phyloP scores from a whole-genome alignment of 2,113 vertebrate species.

The Apteryx mantelli region DNA sequence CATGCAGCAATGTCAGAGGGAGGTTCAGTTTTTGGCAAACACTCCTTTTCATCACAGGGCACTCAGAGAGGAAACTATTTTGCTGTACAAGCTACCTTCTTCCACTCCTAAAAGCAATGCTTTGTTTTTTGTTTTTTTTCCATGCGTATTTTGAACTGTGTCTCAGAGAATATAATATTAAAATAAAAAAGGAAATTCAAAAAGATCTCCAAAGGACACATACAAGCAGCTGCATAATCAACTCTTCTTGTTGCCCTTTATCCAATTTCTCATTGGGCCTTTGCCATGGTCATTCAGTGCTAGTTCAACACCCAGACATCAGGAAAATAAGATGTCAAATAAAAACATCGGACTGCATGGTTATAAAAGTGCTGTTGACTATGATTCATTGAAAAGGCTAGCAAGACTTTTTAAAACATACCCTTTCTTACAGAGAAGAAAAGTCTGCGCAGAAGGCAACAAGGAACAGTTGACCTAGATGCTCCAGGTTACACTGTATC shows the following conservation, averaged over 20 bases:
- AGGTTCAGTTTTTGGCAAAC: not conserved
- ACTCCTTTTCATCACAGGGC: not conserved
- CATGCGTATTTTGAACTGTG: not conserved
- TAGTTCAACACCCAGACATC: not conserved
- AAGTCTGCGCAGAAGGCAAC: not conserved
- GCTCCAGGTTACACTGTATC: not conserved
- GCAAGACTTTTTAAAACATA: not conserved
- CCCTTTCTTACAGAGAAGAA: not conserved
- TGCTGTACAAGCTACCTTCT: not conserved
- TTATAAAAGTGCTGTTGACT: not conserved
- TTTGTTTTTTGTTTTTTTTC: not conserved
- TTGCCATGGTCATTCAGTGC: not conserved
- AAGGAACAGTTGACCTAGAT: not conserved
- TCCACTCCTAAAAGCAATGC: not conserved
- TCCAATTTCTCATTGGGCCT: not conserved
- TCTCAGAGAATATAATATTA: not conserved
- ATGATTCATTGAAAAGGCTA: not conserved
- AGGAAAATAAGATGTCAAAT: not conserved
- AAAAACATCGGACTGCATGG: not conserved
- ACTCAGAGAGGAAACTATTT: not conserved
- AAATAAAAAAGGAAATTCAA: slow-evolving; percentile 30
- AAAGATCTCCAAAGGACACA: slow-evolving; percentile 14
- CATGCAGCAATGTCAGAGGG: accelerated
- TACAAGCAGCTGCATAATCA: not conserved
- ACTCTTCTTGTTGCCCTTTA: not conserved